Base-by-base conservation (phyloP, 2,797 vertebrate species). In the Etheostoma perlongum region DNA sequence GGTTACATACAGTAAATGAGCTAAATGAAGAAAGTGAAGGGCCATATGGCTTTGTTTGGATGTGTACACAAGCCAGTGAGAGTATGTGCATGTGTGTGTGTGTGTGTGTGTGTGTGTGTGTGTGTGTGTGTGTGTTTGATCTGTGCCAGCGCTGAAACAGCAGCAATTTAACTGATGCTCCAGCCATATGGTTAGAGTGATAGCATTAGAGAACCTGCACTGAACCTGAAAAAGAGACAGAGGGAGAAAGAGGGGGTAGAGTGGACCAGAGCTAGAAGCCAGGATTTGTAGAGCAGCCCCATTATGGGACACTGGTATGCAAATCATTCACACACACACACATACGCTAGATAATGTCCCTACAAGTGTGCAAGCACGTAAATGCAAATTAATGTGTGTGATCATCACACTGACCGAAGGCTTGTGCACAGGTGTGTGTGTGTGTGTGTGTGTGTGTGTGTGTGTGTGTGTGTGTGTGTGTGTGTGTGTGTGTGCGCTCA, bases 121-220 rank as follows among this genome's bases (percentile, higher is more conserved):
- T 48, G 47, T 48, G 47, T 48, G 71, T 0, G 54, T 52, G 71
- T 0, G 67, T 51, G 79, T 78, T 62, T 86, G 89, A 91, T 88
- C 83, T 91, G 90, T 58, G 80, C 74, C 82, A 76, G 66, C 62
- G 52, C 84, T 92, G 88, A 90, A 91, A 92, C 91, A 91, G 90
- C 89, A 93, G 91, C 91, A 93, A 92, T 94, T 92, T 93, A 91
- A 94, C 93, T 93, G 95, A 95, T 94, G 92, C 86, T 90, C 85
- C 76, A 79, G 87, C 93, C 94, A 95, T 95, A 94, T 95, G 94
- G 89, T 91, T 83, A 63, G 88, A 91, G 88, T 94, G 93, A 94
- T 94, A 94, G 91, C 90, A 93, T 94, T 93, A 93, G 86, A 86
- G 84, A 92, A 90, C 88, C 92, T 92, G 90, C 57, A 11, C 67